These are phyloP conservation scores for Stichodactyla mertensii DNA, from an alignment of 64 coral and sea anemone genomes.

Conservation along the genomic window DNA sequence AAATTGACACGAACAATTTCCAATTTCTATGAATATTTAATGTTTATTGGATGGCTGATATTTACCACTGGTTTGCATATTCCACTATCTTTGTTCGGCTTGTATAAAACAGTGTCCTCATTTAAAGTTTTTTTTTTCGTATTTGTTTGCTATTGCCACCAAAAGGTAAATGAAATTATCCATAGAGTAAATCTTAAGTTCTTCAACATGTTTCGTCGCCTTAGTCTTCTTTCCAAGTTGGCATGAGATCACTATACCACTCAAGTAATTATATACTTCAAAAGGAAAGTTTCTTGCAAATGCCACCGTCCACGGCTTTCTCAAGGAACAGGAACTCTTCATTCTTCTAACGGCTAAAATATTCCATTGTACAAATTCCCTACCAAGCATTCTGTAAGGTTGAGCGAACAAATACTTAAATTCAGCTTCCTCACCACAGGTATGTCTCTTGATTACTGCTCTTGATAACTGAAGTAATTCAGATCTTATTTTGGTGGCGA, in stretches of 20 bases:
- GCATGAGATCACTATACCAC: conserved; percentile 16
- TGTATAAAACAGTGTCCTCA: conserved; percentile 24
- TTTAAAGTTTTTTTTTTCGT: conserved; percentile 15
- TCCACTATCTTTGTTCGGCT: conserved; percentile 21
- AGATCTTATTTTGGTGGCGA: conserved; percentile 4
- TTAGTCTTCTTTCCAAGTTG: conserved; percentile 27
- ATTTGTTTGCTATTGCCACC: conserved; percentile 24
- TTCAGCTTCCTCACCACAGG: not conserved
- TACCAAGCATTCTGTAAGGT: conserved; percentile 33
- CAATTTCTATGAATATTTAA: conserved; percentile 18
- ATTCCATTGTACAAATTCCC: conserved; percentile 38
- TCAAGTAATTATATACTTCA: conserved; percentile 3
- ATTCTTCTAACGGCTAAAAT: conserved; percentile 6
- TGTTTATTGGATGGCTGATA: conserved; percentile 1
- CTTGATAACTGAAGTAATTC: conserved; percentile 37
- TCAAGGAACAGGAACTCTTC: not conserved
- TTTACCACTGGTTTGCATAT: conserved; percentile 27
- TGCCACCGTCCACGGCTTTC: not conserved
- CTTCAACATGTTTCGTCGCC: conserved; percentile 28
- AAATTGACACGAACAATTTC: conserved; percentile 27
- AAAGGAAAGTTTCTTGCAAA: not conserved
- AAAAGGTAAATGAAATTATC: conserved; percentile 14
- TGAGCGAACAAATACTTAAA: conserved; percentile 17
- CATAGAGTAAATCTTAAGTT: conserved; percentile 21
- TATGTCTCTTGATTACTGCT: conserved; percentile 27